A percentile compares a stretch with the other conserved stretches of the same genome.
Conservation (phyloP, 2,888 invertebrate species). For the Cantharis rustica region DNA sequence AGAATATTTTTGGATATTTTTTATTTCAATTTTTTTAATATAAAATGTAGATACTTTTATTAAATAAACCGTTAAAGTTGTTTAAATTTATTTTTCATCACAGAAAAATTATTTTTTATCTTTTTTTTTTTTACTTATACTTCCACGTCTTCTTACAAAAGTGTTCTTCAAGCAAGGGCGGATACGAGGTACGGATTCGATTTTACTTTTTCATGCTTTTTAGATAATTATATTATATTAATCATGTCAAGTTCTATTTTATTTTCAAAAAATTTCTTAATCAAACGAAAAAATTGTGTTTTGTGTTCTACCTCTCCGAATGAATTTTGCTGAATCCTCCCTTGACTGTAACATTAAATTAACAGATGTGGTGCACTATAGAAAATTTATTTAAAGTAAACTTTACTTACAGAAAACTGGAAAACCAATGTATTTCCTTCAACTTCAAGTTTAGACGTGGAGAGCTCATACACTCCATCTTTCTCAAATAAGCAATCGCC, state of each 20-base stretch:
- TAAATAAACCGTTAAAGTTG: not conserved
- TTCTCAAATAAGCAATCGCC: conserved; percentile 35
- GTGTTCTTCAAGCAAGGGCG: not conserved
- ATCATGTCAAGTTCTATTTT: too few relatives aligned
- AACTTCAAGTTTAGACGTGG: conserved; percentile 25
- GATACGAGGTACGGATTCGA: not conserved
- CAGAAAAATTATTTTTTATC: not conserved
- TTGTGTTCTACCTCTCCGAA: not conserved
- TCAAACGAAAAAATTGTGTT: not conserved
- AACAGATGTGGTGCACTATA: not conserved
- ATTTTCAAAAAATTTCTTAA: too few relatives aligned
- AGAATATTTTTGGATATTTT: not conserved
- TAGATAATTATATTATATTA: too few relatives aligned
- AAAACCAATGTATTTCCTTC: not conserved
- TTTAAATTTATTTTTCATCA: not conserved
- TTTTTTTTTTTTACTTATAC: too few relatives aligned
- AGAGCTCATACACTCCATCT: conserved; percentile 38
- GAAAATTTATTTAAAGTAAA: not conserved
- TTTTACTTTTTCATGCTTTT: not conserved
- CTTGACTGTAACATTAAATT: not conserved
- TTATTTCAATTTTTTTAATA: not conserved
- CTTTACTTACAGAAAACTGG: conserved; percentile 3
- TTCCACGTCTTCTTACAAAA: not conserved
- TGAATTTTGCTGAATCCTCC: not conserved
- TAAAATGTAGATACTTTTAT: not conserved